A percentile compares a stretch with the other conserved stretches of the same genome.
These are phyloP conservation scores for Microcebus griseorufus DNA, from an alignment of 2,113 vertebrate genomes.

Conservation along the genomic window DNA sequence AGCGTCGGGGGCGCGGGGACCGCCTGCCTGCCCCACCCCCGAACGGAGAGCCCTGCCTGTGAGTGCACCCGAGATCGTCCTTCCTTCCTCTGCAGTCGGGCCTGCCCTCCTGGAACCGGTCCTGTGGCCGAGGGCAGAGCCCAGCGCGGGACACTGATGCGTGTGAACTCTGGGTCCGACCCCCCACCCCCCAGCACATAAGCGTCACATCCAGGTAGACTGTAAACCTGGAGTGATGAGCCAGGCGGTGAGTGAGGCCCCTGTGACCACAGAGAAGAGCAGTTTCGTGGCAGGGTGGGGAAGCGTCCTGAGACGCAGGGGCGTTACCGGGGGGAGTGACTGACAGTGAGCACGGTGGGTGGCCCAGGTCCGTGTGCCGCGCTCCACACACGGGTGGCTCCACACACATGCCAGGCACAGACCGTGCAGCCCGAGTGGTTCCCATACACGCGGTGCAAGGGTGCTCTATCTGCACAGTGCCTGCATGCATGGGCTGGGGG, in stretches of 20 bases:
- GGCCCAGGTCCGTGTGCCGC: accelerated
- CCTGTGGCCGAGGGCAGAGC: no score
- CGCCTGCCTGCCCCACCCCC: no score
- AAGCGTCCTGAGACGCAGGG: not conserved
- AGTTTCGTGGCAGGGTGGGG: not conserved
- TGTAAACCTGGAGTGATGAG: not conserved
- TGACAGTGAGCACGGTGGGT: no score
- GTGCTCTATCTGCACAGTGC: not conserved
- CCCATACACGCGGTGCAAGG: accelerated
- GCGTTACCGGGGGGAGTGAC: no score
- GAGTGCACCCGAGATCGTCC: no score
- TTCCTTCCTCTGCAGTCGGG: not conserved
- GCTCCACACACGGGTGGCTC: accelerated
- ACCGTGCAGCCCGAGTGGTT: no score
- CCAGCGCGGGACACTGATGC: accelerated
- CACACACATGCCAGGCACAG: no score
- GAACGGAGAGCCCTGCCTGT: not conserved
- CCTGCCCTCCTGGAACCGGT: not conserved
- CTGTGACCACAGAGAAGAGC: not conserved
- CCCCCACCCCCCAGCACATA: not conserved
- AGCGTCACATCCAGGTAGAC: not conserved
- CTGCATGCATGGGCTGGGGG: not conserved
- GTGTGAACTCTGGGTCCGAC: not conserved
- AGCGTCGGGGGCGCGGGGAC: no score
- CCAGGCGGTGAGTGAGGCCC: not conserved